Evolutionary conservation across 1,140 invertebrate species (phyloP), one percentile per base, ranked within the genome.

Genomic region (Drosophila orena): DNA sequence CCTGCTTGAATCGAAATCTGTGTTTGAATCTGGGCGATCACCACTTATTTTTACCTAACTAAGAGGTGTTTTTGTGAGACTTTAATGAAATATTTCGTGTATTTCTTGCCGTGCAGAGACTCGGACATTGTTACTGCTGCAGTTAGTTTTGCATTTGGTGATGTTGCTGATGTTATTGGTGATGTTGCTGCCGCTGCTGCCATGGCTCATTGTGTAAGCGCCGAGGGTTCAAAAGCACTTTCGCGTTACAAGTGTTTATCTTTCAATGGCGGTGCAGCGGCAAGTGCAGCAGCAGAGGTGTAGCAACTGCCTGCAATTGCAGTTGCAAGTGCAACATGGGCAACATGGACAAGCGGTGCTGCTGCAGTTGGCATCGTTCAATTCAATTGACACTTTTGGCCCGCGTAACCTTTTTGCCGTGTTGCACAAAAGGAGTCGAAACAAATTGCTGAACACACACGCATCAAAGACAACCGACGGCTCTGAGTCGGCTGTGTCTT

Each of bases 181-280:
- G 30, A 35, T 20, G 35, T 37, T 68, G 62, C 17, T 68, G 68
- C 47, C 62, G 35, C 37, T 68, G 62, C 17, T 68, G 68, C 47
- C 62, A 38, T 46, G 66, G 56, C 38, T 43, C 71, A 83, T 88
- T 86, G 83, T 86, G 75, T 83, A 86, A 88, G 83, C 62, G 62
- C 69, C 57, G 68, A 68, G 69, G 50, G 66, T 62, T 77, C 52
- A 53, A 85, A 81, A 81, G 78, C 74, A 88, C 83, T 88, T 88
- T 88, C 83, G 84, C 79, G 83, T 89, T 89, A 89, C 83, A 89
- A 79, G 79, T 88, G 83, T 89, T 88, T 88, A 89, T 66, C 71
- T 89, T 77, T 54, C 55, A 65, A 42, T 78, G 81, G 77, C 74
- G 77, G 53, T 43, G 52, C 38, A 30, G 71, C 58, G 7, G 52